Conservation (phyloP, 2,797 vertebrate genomes). For the Acrossocheilus fasciatus region DNA sequence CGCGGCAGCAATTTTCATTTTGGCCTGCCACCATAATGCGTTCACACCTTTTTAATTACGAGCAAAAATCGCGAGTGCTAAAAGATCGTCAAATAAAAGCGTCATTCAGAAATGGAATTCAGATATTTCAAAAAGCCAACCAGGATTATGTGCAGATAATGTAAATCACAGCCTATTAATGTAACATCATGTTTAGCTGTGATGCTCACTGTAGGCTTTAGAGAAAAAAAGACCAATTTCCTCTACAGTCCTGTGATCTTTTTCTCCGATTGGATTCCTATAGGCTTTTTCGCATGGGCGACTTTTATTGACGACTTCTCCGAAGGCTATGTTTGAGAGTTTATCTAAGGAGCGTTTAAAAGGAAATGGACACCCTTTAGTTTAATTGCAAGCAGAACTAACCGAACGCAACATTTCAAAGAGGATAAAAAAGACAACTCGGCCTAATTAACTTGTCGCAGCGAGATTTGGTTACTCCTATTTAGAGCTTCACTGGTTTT, state of each 20-base stretch:
- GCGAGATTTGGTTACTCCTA: conserved; percentile 72
- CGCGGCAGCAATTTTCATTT: conserved; percentile 9
- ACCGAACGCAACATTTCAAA: conserved; percentile 50
- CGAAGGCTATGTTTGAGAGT: conserved; percentile 41
- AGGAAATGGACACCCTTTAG: conserved; percentile 57
- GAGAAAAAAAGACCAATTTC: conserved; percentile 45
- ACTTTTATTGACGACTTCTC: conserved; percentile 41
- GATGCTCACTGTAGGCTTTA: neutral
- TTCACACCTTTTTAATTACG: conserved; percentile 56
- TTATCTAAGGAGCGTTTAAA: conserved; percentile 57
- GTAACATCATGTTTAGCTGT: neutral
- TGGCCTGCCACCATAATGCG: conserved; percentile 37
- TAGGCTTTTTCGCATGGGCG: conserved; percentile 48
- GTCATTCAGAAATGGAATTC: conserved; percentile 9
- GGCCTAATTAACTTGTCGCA: conserved; percentile 62
- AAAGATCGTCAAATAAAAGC: conserved; percentile 32
- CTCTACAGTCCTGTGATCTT: conserved; percentile 38
- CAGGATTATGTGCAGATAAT: conserved; percentile 18
- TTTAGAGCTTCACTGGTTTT: conserved; percentile 80
- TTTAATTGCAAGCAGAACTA: conserved; percentile 56
- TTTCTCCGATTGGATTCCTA: conserved; percentile 51
- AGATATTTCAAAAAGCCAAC: conserved; percentile 26
- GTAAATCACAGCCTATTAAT: conserved; percentile 35
- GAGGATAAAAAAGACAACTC: conserved; percentile 61
- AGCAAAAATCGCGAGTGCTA: conserved; percentile 25